These are phyloP conservation scores for Triplophysa tibetana DNA, from an alignment of 2,113 vertebrate genomes.

Conservation along the genomic window DNA sequence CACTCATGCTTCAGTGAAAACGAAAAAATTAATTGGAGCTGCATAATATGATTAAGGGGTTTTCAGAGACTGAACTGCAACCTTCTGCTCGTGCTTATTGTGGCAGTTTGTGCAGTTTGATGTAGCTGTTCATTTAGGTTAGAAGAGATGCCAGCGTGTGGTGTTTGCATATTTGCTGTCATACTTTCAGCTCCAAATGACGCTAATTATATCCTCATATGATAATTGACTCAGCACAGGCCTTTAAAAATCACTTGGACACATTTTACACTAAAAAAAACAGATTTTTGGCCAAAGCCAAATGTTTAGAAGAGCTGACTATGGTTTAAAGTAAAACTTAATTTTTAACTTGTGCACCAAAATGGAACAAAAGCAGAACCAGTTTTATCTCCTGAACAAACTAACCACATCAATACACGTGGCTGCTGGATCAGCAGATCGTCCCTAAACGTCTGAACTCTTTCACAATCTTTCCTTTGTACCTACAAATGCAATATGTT, in stretches of 20 bases:
- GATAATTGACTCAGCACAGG: conserved; percentile 1
- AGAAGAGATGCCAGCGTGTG: conserved; percentile 7
- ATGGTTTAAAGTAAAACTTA: not conserved
- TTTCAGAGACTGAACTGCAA: not conserved
- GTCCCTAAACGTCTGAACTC: conserved; percentile 2
- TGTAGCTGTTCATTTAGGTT: conserved; percentile 10
- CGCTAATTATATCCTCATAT: conserved; percentile 37
- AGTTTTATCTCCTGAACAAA: not conserved
- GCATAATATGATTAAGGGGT: conserved; percentile 7
- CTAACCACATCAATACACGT: not conserved
- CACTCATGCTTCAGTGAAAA: conserved; percentile 10
- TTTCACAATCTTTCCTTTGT: not conserved
- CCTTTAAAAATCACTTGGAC: conserved; percentile 9
- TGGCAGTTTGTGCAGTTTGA: not conserved
- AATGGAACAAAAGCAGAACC: not conserved
- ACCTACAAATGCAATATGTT: not conserved
- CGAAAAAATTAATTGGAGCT: conserved; percentile 9
- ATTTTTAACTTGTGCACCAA: conserved; percentile 6
- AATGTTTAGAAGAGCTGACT: not conserved
- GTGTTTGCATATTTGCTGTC: conserved; percentile 35
- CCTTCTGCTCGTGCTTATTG: not conserved
- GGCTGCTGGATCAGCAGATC: not conserved
- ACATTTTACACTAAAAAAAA: not conserved
- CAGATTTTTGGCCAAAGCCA: not conserved
- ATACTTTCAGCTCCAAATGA: conserved; percentile 45